Base-by-base conservation (phyloP, 2,113 vertebrate genomes). In the Odontesthes bonariensis region DNA sequence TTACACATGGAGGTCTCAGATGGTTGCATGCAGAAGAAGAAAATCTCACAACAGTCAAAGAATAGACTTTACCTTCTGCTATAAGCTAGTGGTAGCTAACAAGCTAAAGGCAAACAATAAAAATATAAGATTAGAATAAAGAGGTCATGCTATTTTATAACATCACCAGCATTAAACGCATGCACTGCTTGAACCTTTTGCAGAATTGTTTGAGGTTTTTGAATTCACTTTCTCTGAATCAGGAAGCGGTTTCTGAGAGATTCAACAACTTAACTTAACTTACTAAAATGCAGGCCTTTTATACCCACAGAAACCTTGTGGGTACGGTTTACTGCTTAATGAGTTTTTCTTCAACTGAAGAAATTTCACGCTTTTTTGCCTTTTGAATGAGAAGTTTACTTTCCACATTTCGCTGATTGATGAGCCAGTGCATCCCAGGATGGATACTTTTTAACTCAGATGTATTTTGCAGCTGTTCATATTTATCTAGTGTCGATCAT, bases 1-100 rank as follows among this genome's bases (percentile, higher is more conserved):
- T 84, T 47, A 61, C 33, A 49, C 35, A 46, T 4, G 0, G 6
- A 51, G 72, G 57, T 85, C 46, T 84, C 73, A 68, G 56, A 6
- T 13, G 23, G 0, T 23, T 22, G 8, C 52, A 6, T 49, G 8
- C 52, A 19, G 46, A 32, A 65, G 8, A 52, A 35, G 17, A 59
- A 22, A 14, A 16, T 4, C 17, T 16, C 3, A 65, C 22, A 57
- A 44, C 9, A 54, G 19, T 46, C 0, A 46, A 27, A 58, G 23
- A 35, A 67, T 35, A 58, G 17, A 60, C 20, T 64, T 72, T 9
- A 1, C 9, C 31, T 20, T 55, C n/a, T 63, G 6, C 19, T 33
- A n/a, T 63, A 49, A 14, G 4, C 20, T 6, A 14, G 19, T n/a
- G 14, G 17, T 56, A 27, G 17, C 35, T 57, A 12, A 58, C 47